Base-by-base conservation (phyloP, 2,888 invertebrate genomes). In the Dynastes hyllus region DNA sequence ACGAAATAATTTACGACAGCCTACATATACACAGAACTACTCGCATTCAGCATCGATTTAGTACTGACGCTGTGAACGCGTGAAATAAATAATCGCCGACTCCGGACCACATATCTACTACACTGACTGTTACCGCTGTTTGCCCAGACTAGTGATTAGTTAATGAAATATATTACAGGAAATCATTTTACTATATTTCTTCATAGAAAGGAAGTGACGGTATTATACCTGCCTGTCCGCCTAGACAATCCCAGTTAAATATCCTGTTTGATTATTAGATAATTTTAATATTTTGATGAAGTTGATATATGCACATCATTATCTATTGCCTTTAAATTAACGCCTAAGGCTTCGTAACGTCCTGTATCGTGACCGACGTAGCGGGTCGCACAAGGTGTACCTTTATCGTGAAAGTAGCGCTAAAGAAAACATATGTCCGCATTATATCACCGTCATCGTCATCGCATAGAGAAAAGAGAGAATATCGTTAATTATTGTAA, bases 401-500 rank as follows among this genome's bases (percentile, higher is more conserved):
- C 22, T 22, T 13, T 6, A 58, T 58, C 37, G 58, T 55, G 58
- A 73, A 73, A 73, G 55, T 61, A 40, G n/a, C 5, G 6, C 37
- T 73, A 37, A 58, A 58, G 45, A 40, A 22, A 73, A 73, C 73
- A 73, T 40, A 58, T 58, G 55, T 58, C 51, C 40, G 40, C 45
- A 22, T 16, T 73, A 22, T 69, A 51, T 51, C 45, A 45, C 45
- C 40, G 16, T 51, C 53, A 53, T 70, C n/a, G 22, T 37, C 37
- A n/a, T 13, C 11, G 29, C 65, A 37, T 6, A 37, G 65, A 11
- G 45, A 45, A 45, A 11, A 45, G 45, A 45, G 45, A 61, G 73
- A 58, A 73, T 73, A 58, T 58, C 45, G 58, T 73, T 73, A 73
- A 73, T 73, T 73, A 73, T 58, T 40, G 40, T 61, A 58, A 40